A percentile compares a stretch with the other conserved stretches of the same genome.
phyloP scores from a whole-genome alignment of 2,113 vertebrate genomes.

The Podarcis muralis region DNA sequence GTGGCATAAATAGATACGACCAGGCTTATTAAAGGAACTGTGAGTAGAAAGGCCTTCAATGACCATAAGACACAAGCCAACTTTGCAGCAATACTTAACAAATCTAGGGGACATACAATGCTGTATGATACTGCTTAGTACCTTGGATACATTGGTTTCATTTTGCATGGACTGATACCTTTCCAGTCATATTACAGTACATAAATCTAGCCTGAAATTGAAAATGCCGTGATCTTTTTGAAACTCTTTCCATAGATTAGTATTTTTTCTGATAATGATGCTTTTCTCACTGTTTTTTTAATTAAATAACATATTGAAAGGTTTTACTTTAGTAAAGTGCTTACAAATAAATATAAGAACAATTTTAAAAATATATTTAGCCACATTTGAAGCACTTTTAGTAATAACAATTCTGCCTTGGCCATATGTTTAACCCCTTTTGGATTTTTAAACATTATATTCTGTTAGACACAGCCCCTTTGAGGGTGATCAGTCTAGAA shows the following conservation, averaged over 20 bases:
- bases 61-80: background rate
- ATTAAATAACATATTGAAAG: background rate
- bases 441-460: background rate
- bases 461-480: background rate
- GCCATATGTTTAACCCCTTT: background rate
- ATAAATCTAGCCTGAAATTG: background rate
- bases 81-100: conserved; percentile 15
- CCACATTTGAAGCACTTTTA: background rate
- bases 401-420: background rate
- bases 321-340: background rate
- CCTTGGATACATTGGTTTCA: background rate
- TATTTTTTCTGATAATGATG: background rate
- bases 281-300: background rate
- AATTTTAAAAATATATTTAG: background rate
- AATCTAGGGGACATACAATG: background rate
- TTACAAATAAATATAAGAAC: background rate
- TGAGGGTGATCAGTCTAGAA: background rate
- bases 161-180: background rate
- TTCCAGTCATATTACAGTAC: background rate
- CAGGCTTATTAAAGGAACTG: background rate
- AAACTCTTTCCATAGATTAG: background rate
- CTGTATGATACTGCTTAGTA: background rate
- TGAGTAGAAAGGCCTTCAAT: background rate
- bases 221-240: background rate
- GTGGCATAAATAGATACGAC: background rate